These are phyloP conservation scores for Cairina moschata DNA, from an alignment of 2,113 vertebrate species.

Conservation along the genomic window DNA sequence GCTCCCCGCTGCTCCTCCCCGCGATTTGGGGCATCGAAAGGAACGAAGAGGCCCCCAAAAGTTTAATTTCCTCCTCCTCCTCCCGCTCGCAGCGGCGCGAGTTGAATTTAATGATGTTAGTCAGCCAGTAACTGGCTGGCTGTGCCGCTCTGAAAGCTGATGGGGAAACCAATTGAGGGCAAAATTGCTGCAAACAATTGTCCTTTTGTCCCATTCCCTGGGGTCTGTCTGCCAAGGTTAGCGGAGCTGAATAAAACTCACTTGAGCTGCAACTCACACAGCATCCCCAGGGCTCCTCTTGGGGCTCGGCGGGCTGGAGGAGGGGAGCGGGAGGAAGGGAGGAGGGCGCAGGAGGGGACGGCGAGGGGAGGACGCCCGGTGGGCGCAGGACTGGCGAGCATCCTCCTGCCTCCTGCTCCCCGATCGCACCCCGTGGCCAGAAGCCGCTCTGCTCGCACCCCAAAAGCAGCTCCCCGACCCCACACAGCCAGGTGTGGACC, in stretches of 20 bases:
- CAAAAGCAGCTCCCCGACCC: neutral
- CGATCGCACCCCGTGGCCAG: fast-evolving
- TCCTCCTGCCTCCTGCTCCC: neutral
- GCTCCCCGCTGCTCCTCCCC: fast-evolving
- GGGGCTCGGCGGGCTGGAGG: slow-evolving; percentile 26
- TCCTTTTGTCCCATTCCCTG: slow-evolving; percentile 71
- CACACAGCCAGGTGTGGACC: fast-evolving
- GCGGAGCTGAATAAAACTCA: slow-evolving; percentile 71
- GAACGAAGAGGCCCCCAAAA: neutral
- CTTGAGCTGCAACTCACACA: slow-evolving; percentile 65
- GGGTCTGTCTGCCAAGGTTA: slow-evolving; percentile 75
- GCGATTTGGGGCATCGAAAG: neutral
- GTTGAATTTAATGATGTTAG: slow-evolving; percentile 73
- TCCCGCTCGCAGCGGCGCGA: neutral
- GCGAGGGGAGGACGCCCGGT: neutral
- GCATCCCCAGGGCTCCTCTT: slow-evolving; percentile 64
- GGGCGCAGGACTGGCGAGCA: neutral
- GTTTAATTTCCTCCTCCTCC: neutral
- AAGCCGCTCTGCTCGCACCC: neutral
- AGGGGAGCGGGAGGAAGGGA: neutral
- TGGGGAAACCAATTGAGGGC: slow-evolving; percentile 68
- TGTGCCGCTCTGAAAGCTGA: slow-evolving; percentile 63
- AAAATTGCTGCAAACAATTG: slow-evolving; percentile 72
- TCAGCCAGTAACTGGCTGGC: slow-evolving; percentile 64
- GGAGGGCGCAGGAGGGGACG: neutral